A percentile compares a stretch with the other conserved stretches of the same genome.
phyloP scores from a whole-genome alignment of 1,140 invertebrate genomes.

The Caenorhabditis remanei region DNA sequence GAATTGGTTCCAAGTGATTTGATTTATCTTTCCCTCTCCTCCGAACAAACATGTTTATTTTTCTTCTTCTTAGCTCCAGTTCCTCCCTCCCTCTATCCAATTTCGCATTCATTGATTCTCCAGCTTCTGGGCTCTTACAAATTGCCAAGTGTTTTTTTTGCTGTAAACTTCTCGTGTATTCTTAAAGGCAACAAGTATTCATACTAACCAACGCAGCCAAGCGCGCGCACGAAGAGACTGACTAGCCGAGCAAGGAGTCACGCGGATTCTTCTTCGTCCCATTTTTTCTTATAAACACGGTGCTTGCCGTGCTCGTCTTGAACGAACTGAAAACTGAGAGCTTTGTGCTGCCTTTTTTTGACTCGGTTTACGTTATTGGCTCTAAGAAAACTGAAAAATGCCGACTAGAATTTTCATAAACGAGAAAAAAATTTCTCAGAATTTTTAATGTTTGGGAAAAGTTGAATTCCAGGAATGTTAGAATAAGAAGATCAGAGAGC shows the following conservation, averaged over 20 bases:
- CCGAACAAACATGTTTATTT: background rate
- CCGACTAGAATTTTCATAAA: background rate
- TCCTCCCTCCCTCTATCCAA: background rate
- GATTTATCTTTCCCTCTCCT: background rate
- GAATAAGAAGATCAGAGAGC: too few relatives aligned
- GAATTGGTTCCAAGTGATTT: background rate
- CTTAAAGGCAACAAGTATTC: conserved; percentile 37
- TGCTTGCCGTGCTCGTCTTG: conserved; percentile 13
- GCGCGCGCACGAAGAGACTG: background rate
- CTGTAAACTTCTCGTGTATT: conserved; percentile 42
- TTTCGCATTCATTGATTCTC: conserved; percentile 25
- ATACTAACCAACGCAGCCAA: conserved; percentile 32
- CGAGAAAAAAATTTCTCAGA: background rate
- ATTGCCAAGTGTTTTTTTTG: conserved; percentile 30
- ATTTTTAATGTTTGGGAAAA: too few relatives aligned
- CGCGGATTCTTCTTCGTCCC: conserved; percentile 38
- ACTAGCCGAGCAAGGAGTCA: conserved; percentile 48
- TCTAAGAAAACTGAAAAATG: background rate
- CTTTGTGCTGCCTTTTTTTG: background rate
- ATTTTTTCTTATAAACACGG: conserved; percentile 32
- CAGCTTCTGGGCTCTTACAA: background rate
- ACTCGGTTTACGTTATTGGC: background rate
- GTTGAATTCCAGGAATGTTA: too few relatives aligned
- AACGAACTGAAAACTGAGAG: conserved; percentile 27
- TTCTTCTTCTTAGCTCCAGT: background rate